Conservation (phyloP, 1,140 invertebrate genomes). For the Lucilia cuprina region DNA sequence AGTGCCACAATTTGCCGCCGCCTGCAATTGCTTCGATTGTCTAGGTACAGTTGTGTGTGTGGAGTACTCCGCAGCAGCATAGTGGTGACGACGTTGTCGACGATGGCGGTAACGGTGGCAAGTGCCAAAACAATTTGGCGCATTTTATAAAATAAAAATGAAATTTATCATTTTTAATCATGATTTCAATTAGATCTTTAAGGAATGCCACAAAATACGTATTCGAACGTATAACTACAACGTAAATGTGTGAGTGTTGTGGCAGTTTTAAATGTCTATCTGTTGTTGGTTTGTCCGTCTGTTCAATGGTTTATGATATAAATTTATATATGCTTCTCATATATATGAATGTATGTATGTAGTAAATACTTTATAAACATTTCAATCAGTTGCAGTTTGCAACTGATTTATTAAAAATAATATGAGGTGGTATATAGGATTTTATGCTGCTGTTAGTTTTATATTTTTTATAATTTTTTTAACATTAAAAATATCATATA, state of each 20-base stretch:
- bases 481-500: too few relatives aligned
- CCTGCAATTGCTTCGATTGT: background rate
- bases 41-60: too few relatives aligned
- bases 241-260: too few relatives aligned
- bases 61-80: background rate
- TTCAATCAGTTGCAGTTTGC: background rate
- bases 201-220: background rate
- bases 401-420: too few relatives aligned
- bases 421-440: background rate
- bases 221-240: background rate
- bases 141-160: conserved; percentile 18
- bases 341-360: too few relatives aligned
- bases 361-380: background rate
- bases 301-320: too few relatives aligned
- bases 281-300: too few relatives aligned
- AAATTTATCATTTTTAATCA: conserved; percentile 16
- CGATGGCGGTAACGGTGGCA: conserved; percentile 12
- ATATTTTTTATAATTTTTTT: too few relatives aligned
- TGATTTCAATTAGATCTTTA: conserved; percentile 18
- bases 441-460: background rate
- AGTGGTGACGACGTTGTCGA: background rate
- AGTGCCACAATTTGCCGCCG: background rate
- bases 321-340: too few relatives aligned
- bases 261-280: too few relatives aligned
- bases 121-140: conserved; percentile 16